Conservation (phyloP, 2,888 invertebrate species). For the Yponomeuta malinellus region DNA sequence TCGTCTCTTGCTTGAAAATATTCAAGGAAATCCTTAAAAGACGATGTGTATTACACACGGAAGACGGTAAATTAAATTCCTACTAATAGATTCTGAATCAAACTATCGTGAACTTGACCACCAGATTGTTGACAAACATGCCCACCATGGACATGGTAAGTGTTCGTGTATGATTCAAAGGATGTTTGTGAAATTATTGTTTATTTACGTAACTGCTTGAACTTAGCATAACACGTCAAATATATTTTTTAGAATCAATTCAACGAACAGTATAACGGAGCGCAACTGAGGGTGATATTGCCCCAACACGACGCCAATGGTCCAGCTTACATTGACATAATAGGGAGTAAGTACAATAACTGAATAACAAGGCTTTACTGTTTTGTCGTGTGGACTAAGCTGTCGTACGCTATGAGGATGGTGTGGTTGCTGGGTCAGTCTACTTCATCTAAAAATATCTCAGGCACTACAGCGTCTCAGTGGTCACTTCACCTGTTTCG, state of each 20-base stretch:
- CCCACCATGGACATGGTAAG: constrained; percentile 28
- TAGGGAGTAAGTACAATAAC: not conserved
- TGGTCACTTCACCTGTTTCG: too few relatives aligned
- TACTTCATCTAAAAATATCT: too few relatives aligned
- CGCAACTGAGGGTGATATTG: constrained; percentile 60
- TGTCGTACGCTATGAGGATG: too few relatives aligned
- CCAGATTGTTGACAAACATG: not conserved
- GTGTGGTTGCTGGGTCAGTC: not conserved
- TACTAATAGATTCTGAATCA: not conserved
- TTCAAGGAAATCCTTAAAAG: constrained; percentile 1
- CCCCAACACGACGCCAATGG: constrained; percentile 38
- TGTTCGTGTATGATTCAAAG: not conserved
- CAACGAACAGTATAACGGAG: constrained; percentile 46
- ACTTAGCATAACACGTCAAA: constrained; percentile 40
- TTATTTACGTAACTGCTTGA: constrained; percentile 58
- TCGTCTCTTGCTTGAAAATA: not conserved
- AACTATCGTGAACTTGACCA: not conserved
- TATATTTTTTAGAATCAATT: constrained; percentile 51
- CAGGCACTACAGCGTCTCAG: too few relatives aligned
- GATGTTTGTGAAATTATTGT: constrained; percentile 31
- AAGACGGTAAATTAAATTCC: not conserved
- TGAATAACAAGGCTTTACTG: not conserved
- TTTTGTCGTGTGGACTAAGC: not conserved
- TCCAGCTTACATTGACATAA: constrained; percentile 55
- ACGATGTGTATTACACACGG: constrained; percentile 4